Evolutionary conservation across 2,113 vertebrate genomes (phyloP).

Genomic region (Cyprinodon brontotheroides): DNA sequence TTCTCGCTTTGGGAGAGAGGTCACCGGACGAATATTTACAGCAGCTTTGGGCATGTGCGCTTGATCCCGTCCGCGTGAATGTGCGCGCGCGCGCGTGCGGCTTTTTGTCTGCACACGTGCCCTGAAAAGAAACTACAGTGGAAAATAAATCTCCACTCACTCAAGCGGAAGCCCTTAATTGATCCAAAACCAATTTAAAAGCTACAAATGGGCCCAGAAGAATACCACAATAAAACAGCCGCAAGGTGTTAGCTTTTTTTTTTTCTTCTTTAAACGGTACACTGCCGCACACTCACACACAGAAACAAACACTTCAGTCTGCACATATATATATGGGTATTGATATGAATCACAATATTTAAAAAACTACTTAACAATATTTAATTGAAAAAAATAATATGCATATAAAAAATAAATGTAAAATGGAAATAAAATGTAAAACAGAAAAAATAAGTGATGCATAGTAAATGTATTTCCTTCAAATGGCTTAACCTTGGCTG

Average conservation of each 20-base stretch:
- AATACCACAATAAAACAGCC: constrained; percentile 33
- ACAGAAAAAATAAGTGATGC: not conserved
- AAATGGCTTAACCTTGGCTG: constrained; percentile 27
- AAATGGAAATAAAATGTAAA: not conserved
- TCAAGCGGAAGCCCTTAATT: constrained; percentile 42
- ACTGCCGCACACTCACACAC: not conserved
- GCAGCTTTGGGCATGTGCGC: not conserved
- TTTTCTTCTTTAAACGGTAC: not conserved
- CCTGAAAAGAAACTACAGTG: constrained; percentile 14
- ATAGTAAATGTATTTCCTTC: not conserved
- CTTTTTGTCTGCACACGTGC: constrained; percentile 33
- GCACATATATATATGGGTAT: no score
- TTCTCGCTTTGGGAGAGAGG: constrained; percentile 10
- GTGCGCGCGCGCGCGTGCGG: not conserved
- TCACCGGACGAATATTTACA: not conserved
- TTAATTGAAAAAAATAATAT: not conserved
- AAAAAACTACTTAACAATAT: no score
- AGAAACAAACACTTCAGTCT: not conserved
- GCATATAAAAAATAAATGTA: not conserved
- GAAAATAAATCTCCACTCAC: constrained; percentile 14
- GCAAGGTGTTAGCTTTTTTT: constrained; percentile 28
- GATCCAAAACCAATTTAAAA: constrained; percentile 29
- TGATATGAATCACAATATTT: no score
- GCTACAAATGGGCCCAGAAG: constrained; percentile 16
- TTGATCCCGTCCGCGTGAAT: not conserved